Evolutionary conservation across 2,113 vertebrate genomes (phyloP).

Genomic region (Chloroceryle aenea): DNA sequence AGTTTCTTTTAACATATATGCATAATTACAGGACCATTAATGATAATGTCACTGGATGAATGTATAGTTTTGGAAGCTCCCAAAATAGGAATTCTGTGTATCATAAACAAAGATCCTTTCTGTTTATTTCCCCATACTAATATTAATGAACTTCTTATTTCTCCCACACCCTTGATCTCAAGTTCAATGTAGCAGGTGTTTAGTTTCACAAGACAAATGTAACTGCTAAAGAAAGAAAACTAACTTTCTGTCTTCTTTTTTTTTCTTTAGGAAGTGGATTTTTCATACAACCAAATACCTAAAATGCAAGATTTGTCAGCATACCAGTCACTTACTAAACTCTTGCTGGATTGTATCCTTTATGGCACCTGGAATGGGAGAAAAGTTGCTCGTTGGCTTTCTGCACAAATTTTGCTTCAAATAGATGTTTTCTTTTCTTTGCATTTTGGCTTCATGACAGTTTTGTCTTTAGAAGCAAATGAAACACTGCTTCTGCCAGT

Average conservation of each 20-base stretch:
- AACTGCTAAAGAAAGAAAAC: neutral
- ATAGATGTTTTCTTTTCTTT: neutral
- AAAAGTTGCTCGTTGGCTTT: neutral
- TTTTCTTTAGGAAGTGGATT: constrained; percentile 85
- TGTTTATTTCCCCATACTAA: neutral
- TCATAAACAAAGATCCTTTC: neutral
- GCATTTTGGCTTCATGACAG: neutral
- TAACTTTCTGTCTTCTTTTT: neutral
- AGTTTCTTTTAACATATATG: neutral
- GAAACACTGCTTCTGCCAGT: neutral
- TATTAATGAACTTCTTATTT: neutral
- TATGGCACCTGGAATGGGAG: neutral
- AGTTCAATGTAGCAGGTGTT: neutral
- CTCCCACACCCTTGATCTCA: neutral
- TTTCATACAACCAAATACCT: constrained; percentile 87
- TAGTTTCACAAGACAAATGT: neutral
- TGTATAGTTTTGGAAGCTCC: neutral
- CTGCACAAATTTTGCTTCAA: neutral
- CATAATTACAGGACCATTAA: neutral
- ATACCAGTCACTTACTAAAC: constrained; percentile 77
- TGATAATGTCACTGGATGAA: neutral
- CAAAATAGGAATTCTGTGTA: neutral
- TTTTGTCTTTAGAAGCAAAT: neutral
- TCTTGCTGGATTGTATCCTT: constrained; percentile 95
- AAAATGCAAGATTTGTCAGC: constrained; percentile 86